Evolutionary conservation across 2,888 invertebrate genomes (phyloP), one percentile per base, ranked within the genome.

Genomic region (Linyphia triangularis): DNA sequence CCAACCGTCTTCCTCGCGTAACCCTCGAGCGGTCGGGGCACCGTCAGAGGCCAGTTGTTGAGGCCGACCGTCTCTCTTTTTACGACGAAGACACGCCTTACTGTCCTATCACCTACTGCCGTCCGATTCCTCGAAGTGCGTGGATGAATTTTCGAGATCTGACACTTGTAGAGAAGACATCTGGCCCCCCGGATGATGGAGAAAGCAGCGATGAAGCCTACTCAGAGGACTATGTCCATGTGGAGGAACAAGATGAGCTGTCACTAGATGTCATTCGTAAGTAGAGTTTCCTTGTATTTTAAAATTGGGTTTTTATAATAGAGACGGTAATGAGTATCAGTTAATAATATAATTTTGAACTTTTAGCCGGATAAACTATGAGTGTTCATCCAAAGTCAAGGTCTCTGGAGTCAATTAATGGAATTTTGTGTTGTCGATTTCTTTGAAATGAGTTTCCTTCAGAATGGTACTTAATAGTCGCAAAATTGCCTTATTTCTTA

Each of bases 161-260:
- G 13, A 59, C 69, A 24, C 30, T 81, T 28, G n/a, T 70, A 30
- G 70, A 70, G 24, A 61, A 67, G 26, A 75, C 63, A 9, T 43
- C 22, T 5, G 16, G 57, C n/a, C 24, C 37, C 10, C 63, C 61
- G 10, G 90, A 83, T 16, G 89, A 77, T 13, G 85, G 75, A 1
- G 90, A 90, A 37, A 89, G 90, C 57, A 90, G 90, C 51, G 90
- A 90, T 30, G 90, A 90, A 61, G 90, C 90, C 19, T 90, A 90
- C 30, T 89, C 90, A 0, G 89, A 90, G 70, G 90, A 90, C 59
- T 89, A 89, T 24, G 88, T 84, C 9, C 86, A 83, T 37, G 33
- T 69, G 3, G 89, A 89, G 61, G 90, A 90, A 7, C 85, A 81
- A 5, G 85, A 86, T 22, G 85, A 86, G 5, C 26, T 85, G 22